Base-by-base conservation (phyloP, 2,888 invertebrate species). In the Xestoiulus laeticollis region DNA sequence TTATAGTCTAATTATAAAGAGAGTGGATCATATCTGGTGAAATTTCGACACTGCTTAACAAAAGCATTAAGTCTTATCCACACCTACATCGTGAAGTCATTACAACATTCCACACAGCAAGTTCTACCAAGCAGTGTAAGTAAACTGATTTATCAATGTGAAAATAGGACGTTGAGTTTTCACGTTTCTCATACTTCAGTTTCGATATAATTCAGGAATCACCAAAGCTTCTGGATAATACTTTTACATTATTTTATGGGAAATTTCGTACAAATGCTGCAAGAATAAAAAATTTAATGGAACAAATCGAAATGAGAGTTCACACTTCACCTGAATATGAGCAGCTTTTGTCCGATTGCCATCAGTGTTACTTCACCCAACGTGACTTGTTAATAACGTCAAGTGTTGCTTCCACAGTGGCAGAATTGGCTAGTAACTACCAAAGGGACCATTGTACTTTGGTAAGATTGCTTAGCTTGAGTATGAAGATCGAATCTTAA, bases 221-320 rank as follows among this genome's bases (percentile, higher is more conserved):
- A 5, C 89, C 91, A 12, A 90, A 90, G 87, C 90, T 90, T 59
- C 90, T 90, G n/a, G 93, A 93, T 88, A 92, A 93, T 90, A 44
- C 96, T 95, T 93, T 97, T 96, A 85, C 94, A 94, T 53, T 98
- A 83, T 93, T 97, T 91, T 99, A 99, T 91, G 98, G 98, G 0
- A 97, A 98, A 92, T 99, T 99, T 92, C 96, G 98, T 91, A 96
- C 97, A 0, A 96, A 96, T n/a, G 95, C 98, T 0, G 95, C 96
- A 0, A 96, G 97, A 91, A 94, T 98, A 0, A 96, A 95, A 90
- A 94, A 95, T 88, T 94, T 99, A 12, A 95, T 98, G 83, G 94
- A 95, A 89, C 95, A 97, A 90, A 94, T 99, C 38, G 98, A 99
- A 92, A 93, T 94, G 0, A 94, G 97, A 87, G 93, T 95, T 0